A percentile compares a stretch with the other conserved stretches of the same genome.
These are phyloP conservation scores for Lepidocyrtoides sp. DNA, from an alignment of 2,888 invertebrate species.

Conservation along the genomic window DNA sequence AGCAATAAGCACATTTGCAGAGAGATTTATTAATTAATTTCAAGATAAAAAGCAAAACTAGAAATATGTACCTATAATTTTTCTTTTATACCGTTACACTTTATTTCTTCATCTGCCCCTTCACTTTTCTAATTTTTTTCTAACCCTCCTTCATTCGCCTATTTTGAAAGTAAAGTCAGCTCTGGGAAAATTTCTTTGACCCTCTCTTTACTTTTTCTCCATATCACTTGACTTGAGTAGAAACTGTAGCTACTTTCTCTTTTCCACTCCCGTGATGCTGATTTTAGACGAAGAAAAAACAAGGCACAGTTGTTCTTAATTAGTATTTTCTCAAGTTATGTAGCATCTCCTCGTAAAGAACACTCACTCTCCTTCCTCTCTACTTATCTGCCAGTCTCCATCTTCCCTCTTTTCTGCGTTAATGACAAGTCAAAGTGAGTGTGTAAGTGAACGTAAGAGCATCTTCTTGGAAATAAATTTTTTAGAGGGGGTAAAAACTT, in stretches of 20 bases:
- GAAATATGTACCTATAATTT: neutral
- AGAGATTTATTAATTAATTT: constrained; percentile 76
- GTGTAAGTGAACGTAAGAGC: neutral
- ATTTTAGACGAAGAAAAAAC: neutral
- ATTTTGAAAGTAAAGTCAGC: neutral
- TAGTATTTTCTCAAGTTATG: neutral
- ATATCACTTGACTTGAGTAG: neutral
- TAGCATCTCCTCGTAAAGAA: neutral
- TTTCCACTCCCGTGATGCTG: neutral
- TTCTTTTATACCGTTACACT: neutral
- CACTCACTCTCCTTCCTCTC: neutral
- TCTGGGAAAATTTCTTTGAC: constrained; percentile 1
- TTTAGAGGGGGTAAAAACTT: neutral
- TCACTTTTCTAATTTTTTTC: neutral
- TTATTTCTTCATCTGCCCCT: neutral
- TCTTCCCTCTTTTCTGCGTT: neutral
- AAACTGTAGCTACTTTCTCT: neutral
- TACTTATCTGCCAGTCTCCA: neutral
- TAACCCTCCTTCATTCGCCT: neutral
- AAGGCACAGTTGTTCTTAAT: constrained; percentile 48
- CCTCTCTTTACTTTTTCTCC: constrained; percentile 1
- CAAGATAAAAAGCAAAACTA: constrained; percentile 71
- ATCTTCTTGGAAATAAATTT: neutral
- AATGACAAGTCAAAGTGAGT: constrained; percentile 26
- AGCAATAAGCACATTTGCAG: neutral